Evolutionary conservation across 2,888 invertebrate genomes (phyloP).

Genomic region (Limenitis arthemis): DNA sequence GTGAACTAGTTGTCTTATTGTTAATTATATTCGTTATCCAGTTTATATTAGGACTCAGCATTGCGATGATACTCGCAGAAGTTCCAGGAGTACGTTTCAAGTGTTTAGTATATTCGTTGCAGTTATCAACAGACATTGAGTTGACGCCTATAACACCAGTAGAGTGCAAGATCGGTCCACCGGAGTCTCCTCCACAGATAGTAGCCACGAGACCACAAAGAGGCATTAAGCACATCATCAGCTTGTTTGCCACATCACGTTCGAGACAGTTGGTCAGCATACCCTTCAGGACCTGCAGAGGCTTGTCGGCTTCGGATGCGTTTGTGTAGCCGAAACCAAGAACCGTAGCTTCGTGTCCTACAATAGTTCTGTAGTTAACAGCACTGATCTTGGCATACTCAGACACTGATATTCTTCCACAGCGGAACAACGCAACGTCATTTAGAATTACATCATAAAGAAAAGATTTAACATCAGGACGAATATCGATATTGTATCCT

Average conservation of each 20-base stretch:
- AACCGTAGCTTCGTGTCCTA: conserved; percentile 3
- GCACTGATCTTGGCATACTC: conserved; percentile 5
- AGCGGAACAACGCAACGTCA: conserved; percentile 3
- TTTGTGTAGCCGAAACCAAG: neutral
- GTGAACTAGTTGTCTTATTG: neutral
- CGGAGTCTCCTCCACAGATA: conserved; percentile 5
- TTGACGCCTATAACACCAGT: conserved; percentile 1
- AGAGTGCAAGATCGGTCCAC: conserved; percentile 1
- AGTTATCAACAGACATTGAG: neutral
- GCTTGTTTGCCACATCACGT: neutral
- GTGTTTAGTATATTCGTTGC: neutral
- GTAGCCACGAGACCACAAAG: neutral
- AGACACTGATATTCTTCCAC: conserved; percentile 2
- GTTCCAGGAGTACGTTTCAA: neutral
- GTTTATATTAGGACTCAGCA: neutral
- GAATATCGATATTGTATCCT: neutral
- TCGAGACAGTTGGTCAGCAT: neutral
- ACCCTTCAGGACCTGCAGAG: conserved; percentile 2
- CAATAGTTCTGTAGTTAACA: conserved; percentile 1
- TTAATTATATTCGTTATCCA: conserved; percentile 1
- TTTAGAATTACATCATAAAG: neutral
- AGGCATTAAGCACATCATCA: neutral
- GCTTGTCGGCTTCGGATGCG: neutral
- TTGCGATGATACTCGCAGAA: neutral
- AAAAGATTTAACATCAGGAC: too few relatives aligned